These are phyloP conservation scores for Erpetoichthys calabaricus DNA, from an alignment of 2,797 vertebrate species.

Conservation along the genomic window DNA sequence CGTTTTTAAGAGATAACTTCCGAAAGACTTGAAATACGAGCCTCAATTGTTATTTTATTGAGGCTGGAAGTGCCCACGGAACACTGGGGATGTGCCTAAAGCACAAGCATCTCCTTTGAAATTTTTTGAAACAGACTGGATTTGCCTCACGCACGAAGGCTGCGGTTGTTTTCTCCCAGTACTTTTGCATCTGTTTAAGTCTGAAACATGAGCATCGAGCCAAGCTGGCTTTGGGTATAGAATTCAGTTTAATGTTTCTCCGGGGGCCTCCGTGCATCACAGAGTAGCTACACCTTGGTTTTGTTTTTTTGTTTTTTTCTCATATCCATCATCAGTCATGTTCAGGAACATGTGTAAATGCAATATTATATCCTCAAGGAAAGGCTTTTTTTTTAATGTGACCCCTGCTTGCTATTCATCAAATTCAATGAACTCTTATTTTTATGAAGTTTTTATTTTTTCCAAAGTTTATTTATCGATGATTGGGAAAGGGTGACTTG, in stretches of 20 bases:
- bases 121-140: no score
- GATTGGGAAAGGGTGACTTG: no score
- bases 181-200: neutral
- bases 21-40: no score
- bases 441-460: conserved; percentile 26
- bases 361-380: conserved; percentile 27
- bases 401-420: conserved; percentile 31
- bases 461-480: conserved; percentile 13
- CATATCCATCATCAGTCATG: conserved; percentile 36
- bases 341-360: conserved; percentile 42
- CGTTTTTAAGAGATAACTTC: no score
- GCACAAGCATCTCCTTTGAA: no score
- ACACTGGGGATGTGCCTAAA: no score
- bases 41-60: no score
- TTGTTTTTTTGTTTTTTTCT: conserved; percentile 25
- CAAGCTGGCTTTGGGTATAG: neutral
- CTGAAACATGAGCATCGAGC: neutral
- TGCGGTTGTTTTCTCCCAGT: no score
- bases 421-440: conserved; percentile 26
- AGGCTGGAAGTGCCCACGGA: no score
- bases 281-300: conserved; percentile 20
- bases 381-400: conserved; percentile 21
- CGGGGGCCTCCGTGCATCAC: conserved; percentile 45
- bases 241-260: conserved; percentile 46
- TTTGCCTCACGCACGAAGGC: no score